phyloP scores from a whole-genome alignment of 1,140 invertebrate species.

The Calephelis nemesis region DNA sequence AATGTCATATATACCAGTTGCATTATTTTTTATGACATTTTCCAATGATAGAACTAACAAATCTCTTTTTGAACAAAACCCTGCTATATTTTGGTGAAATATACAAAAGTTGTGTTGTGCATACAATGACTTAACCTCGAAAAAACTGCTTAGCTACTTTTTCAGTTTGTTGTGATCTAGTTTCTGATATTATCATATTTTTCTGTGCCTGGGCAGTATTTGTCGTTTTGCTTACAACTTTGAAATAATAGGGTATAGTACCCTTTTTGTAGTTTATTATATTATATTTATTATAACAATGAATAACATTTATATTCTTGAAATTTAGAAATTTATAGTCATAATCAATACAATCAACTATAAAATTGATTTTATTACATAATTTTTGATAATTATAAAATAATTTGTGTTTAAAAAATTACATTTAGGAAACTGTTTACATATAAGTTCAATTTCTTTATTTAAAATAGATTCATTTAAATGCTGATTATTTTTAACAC shows the following conservation, averaged over 20 bases:
- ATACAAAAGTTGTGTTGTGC: background rate
- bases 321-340: background rate
- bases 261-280: background rate
- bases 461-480: background rate
- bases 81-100: conserved; percentile 1
- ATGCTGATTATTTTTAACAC: background rate
- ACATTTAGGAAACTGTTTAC: background rate
- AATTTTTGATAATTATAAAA: background rate
- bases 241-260: background rate
- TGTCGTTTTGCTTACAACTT: background rate
- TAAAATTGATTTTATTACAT: background rate
- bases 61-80: background rate
- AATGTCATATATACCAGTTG: background rate
- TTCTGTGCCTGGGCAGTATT: background rate
- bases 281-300: background rate
- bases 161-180: background rate
- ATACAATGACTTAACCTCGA: background rate
- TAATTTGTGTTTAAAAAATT: background rate
- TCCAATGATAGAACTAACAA: background rate
- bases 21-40: background rate
- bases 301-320: background rate
- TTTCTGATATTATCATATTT: background rate
- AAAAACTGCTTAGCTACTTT: background rate
- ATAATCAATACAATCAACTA: background rate
- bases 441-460: background rate